These are phyloP conservation scores for Eubasilissa splendida DNA, from an alignment of 2,888 invertebrate genomes.

Conservation along the genomic window DNA sequence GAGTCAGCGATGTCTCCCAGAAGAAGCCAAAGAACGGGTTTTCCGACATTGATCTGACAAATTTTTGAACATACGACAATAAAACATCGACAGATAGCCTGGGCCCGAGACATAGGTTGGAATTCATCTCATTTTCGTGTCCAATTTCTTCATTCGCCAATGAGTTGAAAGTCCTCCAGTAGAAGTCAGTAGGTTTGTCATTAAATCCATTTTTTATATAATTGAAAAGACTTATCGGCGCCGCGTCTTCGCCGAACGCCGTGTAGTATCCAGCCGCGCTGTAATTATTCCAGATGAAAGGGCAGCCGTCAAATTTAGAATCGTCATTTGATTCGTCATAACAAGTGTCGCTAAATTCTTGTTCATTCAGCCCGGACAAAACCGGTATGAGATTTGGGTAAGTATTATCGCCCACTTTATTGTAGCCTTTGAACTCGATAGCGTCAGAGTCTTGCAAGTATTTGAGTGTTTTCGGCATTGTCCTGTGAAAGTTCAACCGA, in stretches of 20 bases:
- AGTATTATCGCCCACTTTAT: constrained; percentile 95
- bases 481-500: constrained; percentile 86
- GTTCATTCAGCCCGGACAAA: constrained; percentile 79
- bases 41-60: constrained; percentile 73
- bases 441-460: constrained; percentile 77
- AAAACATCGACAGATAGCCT: constrained; percentile 80
- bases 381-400: constrained; percentile 91
- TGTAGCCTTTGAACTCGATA: constrained; percentile 89
- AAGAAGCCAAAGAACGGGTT: constrained; percentile 85
- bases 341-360: constrained; percentile 78
- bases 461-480: constrained; percentile 82
- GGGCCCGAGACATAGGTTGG: constrained; percentile 80
- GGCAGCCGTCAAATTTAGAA: constrained; percentile 82
- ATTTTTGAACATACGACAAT: constrained; percentile 79
- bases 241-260: constrained; percentile 87
- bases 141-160: constrained; percentile 80
- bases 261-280: constrained; percentile 83
- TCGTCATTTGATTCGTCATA: constrained; percentile 69
- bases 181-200: constrained; percentile 88
- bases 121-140: constrained; percentile 76
- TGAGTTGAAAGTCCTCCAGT: constrained; percentile 81
- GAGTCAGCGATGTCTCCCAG: constrained; percentile 88
- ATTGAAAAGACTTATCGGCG: constrained; percentile 85
- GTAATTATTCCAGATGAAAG: constrained; percentile 89
- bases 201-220: constrained; percentile 84